A percentile compares a stretch with the other conserved stretches of the same genome.
Conservation (phyloP, 2,888 invertebrate species). For the Panorpa germanica region DNA sequence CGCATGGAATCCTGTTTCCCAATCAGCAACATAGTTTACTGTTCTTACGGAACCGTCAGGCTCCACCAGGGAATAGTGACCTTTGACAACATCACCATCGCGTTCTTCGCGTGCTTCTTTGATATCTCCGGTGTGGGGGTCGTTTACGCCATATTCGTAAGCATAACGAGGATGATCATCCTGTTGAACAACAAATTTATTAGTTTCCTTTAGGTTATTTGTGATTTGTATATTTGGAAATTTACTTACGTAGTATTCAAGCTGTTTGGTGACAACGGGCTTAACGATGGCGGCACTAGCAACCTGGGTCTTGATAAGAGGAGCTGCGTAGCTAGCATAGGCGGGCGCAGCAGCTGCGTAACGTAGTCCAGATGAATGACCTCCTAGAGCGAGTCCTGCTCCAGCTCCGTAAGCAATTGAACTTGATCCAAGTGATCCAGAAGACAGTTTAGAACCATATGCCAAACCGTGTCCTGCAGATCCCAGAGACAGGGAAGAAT, state of each 20-base stretch:
- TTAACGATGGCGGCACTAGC: constrained; percentile 24
- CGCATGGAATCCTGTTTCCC: constrained; percentile 63
- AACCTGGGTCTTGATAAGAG: constrained; percentile 21
- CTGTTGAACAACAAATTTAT: constrained; percentile 20
- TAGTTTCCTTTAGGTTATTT: neutral
- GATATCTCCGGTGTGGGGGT: constrained; percentile 53
- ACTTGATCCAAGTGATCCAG: no score
- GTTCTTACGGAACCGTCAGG: constrained; percentile 58
- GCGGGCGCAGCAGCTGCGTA: constrained; percentile 22
- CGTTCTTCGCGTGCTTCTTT: constrained; percentile 55
- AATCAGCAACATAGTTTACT: constrained; percentile 56
- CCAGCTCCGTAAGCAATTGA: constrained; percentile 14
- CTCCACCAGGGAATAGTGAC: constrained; percentile 48
- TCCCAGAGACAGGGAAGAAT: no score
- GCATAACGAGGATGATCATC: constrained; percentile 49
- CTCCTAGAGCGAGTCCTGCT: constrained; percentile 12
- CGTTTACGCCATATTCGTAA: constrained; percentile 53
- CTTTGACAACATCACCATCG: constrained; percentile 53
- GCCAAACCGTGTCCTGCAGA: neutral
- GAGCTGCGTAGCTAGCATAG: constrained; percentile 20
- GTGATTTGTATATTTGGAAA: constrained; percentile 9
- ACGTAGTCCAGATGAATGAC: constrained; percentile 17
- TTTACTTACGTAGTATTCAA: constrained; percentile 40
- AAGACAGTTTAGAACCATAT: no score
- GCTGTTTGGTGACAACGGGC: constrained; percentile 36